Evolutionary conservation across 2,797 vertebrate genomes (phyloP).

Genomic region (Sorex maritimensis): DNA sequence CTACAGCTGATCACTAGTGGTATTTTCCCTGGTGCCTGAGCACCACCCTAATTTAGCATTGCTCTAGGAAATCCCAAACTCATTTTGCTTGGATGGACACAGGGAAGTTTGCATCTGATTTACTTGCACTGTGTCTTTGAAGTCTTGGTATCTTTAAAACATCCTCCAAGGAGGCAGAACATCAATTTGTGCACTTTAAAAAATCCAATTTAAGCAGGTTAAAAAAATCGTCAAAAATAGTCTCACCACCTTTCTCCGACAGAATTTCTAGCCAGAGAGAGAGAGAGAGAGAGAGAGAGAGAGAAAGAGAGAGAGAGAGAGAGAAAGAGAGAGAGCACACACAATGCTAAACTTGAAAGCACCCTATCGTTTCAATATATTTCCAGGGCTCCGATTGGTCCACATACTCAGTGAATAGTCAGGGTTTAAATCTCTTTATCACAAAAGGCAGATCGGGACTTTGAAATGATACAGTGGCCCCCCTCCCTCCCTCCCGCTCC

Average conservation of each 20-base stretch:
- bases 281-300: too few species aligned
- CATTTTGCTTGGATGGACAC: conserved; percentile 86
- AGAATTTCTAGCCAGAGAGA: conserved; percentile 75
- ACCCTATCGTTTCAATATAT: conserved; percentile 76
- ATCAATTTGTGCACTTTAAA: conserved; percentile 85
- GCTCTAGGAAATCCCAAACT: conserved; percentile 87
- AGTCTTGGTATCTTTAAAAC: conserved; percentile 88
- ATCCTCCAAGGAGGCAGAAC: conserved; percentile 85
- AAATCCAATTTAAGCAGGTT: conserved; percentile 89
- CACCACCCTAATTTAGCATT: conserved; percentile 84
- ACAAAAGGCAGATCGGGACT: conserved; percentile 78
- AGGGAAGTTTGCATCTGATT: conserved; percentile 87
- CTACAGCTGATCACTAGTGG: conserved; percentile 60
- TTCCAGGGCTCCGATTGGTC: conserved; percentile 67
- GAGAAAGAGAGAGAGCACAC: conserved; percentile 8
- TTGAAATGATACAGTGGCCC: conserved; percentile 77
- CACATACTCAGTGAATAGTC: conserved; percentile 52
- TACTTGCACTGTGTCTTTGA: conserved; percentile 88
- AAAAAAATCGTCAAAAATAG: conserved; percentile 86
- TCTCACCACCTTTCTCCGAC: conserved; percentile 78
- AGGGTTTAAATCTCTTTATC: conserved; percentile 81
- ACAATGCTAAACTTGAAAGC: conserved; percentile 62
- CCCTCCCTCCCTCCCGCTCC: conserved; percentile 44
- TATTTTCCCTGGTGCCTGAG: conserved; percentile 71
- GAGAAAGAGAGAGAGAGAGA: too few species aligned